Percentiles rank a stretch among this genome's conserved stretches.
phyloP scores from a whole-genome alignment of 2,113 vertebrate species.

The Ageneiosus marmoratus region DNA sequence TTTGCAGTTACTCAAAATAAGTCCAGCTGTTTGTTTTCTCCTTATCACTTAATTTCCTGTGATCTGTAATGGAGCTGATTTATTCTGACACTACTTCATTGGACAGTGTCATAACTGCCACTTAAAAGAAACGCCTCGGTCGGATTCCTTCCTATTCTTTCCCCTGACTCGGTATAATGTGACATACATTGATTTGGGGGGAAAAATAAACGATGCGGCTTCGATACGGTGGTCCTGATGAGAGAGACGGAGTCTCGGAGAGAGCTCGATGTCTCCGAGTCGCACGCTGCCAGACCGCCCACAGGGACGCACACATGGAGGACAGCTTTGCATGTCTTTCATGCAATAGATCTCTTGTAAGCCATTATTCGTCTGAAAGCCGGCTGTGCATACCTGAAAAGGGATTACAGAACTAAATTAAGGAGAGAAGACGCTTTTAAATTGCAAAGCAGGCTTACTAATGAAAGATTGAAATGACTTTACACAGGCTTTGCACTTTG shows the following conservation, averaged over 20 bases:
- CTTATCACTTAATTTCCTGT: constrained; percentile 19
- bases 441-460: constrained; percentile 37
- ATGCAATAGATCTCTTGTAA: constrained; percentile 57
- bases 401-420: constrained; percentile 45
- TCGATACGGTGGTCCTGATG: constrained; percentile 40
- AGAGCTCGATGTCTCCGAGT: constrained; percentile 39
- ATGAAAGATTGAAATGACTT: constrained; percentile 33
- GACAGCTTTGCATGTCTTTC: constrained; percentile 66
- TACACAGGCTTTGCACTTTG: background rate
- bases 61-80: constrained; percentile 9
- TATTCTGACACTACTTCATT: constrained; percentile 55
- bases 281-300: constrained; percentile 56
- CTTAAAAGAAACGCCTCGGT: constrained; percentile 20
- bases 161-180: constrained; percentile 51
- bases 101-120: constrained; percentile 52
- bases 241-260: constrained; percentile 42
- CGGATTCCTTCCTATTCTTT: constrained; percentile 45
- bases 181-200: constrained; percentile 53
- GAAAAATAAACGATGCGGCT: background rate
- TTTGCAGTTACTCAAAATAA: constrained; percentile 10
- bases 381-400: constrained; percentile 53
- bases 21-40: constrained; percentile 12
- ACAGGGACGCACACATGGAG: constrained; percentile 65
- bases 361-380: constrained; percentile 46
- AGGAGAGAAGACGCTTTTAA: constrained; percentile 14